phyloP scores from a whole-genome alignment of 1,140 invertebrate genomes.

The Leptinotarsa lineolata region DNA sequence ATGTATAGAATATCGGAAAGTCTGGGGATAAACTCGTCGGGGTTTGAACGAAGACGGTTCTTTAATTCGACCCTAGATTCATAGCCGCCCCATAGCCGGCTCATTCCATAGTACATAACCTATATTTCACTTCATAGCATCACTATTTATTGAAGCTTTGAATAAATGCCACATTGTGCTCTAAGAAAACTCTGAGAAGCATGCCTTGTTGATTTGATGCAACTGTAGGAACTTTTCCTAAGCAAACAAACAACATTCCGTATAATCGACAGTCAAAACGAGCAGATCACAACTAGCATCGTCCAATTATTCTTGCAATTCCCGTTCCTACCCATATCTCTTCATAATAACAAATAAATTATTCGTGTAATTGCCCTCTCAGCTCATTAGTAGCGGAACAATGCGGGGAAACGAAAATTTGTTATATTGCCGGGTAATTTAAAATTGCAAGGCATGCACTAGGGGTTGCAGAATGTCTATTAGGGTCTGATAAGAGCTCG shows the following conservation, averaged over 20 bases:
- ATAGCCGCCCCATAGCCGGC: too few relatives aligned
- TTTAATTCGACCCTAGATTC: too few relatives aligned
- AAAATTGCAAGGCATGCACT: slow-evolving; percentile 26
- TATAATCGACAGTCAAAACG: slow-evolving; percentile 9
- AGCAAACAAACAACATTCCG: background rate
- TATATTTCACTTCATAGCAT: too few relatives aligned
- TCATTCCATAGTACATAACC: too few relatives aligned
- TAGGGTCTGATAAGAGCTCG: slow-evolving; percentile 13
- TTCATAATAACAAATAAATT: slow-evolving; percentile 20
- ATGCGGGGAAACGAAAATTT: slow-evolving; percentile 23
- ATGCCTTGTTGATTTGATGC: too few relatives aligned
- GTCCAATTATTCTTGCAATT: slow-evolving; percentile 14
- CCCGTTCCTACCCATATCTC: slow-evolving; percentile 19
- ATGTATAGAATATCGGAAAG: too few relatives aligned
- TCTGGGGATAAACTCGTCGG: too few relatives aligned
- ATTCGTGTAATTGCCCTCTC: slow-evolving; percentile 18
- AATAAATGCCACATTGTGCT: too few relatives aligned
- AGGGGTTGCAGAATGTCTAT: slow-evolving; percentile 20
- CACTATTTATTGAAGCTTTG: too few relatives aligned
- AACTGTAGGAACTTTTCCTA: background rate
- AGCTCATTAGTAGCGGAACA: slow-evolving; percentile 22
- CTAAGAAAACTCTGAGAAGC: too few relatives aligned
- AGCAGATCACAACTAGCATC: slow-evolving; percentile 5
- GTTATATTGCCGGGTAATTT: slow-evolving; percentile 24
- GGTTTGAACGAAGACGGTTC: too few relatives aligned